These are phyloP conservation scores for Polyploca ridens DNA, from an alignment of 2,888 invertebrate genomes.

Conservation along the genomic window DNA sequence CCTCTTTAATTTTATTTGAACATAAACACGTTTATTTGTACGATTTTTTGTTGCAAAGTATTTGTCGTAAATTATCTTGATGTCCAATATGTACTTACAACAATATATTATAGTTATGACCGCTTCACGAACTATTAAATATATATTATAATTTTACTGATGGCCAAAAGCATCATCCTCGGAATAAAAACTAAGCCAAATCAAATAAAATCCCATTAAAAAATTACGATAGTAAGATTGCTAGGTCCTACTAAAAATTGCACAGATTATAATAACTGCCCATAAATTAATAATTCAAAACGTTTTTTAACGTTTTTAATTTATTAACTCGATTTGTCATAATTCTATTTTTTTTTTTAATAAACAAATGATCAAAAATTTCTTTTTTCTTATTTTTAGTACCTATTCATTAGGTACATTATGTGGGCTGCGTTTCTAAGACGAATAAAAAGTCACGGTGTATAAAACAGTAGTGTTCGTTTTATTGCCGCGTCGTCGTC, in stretches of 20 bases:
- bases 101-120: background rate
- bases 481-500: background rate
- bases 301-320: no score
- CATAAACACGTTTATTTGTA: background rate
- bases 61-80: background rate
- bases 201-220: conserved; percentile 14
- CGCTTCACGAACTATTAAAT: background rate
- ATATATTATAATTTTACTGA: no score
- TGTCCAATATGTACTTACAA: conserved; percentile 1
- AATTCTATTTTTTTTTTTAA: no score
- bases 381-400: background rate
- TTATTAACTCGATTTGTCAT: no score
- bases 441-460: no score
- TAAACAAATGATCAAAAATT: background rate
- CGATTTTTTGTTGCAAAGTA: background rate
- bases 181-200: background rate
- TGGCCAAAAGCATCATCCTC: no score
- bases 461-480: background rate
- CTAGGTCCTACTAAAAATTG: no score
- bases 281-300: no score
- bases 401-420: no score
- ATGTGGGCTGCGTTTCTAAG: no score
- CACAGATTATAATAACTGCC: no score
- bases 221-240: no score
- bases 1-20: conserved; percentile 50